Evolutionary conservation across 2,113 vertebrate species (phyloP), one percentile per base, ranked within the genome.

Genomic region (Myotis yumanensis): DNA sequence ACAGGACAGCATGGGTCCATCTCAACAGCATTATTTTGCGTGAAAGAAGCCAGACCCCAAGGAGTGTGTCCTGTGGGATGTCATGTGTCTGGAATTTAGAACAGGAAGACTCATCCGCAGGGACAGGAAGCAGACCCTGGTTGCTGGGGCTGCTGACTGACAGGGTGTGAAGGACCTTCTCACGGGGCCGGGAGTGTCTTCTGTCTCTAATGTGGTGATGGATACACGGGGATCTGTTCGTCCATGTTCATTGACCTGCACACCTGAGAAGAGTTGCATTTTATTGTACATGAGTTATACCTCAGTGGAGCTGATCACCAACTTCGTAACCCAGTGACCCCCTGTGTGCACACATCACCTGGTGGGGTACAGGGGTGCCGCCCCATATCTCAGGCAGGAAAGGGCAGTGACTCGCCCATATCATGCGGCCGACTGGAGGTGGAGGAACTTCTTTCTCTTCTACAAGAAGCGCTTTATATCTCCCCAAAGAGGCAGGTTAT

Each of bases 331-430:
- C 43, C 30, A n/a, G 73, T 32, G 23, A 68, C 17, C 25, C 54
- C 9, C 80, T 25, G 4, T 62, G 32, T 64, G 66, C 71, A 2
- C 52, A 2, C 2, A 22, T 71, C 51, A n/a, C 51, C 30, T 28
- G 10, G 17, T 16, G 35, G 17, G n/a, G 15, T 37, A 4, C 12
- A 0, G 0, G 18, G 15, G 7, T 57, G 75, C 62, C 28, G 30
- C 20, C 5, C 83, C 18, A 1, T 28, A 23, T 43, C 18, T 32
- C 64, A 62, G 86, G n/a, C n/a, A 35, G 62, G 43, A 91, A 40
- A 76, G 51, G 9, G 37, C 75, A 48, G 4, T 48, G 62, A 37
- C 30, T 37, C 40, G 6, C 40, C n/a, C 16, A 3, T 46, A 16
- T 75, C 37, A 11, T 1, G 5, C 3, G 52, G 46, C 57, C 25